Evolutionary conservation across 2,113 vertebrate species (phyloP).

Genomic region (Amphiprion ocellaris): DNA sequence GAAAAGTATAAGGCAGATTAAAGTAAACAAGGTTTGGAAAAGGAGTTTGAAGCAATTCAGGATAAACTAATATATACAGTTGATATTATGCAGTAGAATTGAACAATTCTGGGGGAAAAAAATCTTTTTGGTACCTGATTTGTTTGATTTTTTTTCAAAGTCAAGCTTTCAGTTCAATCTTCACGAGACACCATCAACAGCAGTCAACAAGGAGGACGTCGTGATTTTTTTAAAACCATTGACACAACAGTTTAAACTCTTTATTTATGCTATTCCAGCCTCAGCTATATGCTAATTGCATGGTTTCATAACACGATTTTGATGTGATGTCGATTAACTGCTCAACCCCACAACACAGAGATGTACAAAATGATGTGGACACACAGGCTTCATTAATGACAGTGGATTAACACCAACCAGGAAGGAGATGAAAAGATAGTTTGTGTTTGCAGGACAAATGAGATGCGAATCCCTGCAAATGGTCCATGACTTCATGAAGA

Average conservation of each 20-base stretch:
- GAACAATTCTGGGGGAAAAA: no score
- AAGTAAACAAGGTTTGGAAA: slow-evolving; percentile 1
- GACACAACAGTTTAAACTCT: no score
- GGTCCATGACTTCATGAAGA: background rate
- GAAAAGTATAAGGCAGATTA: slow-evolving; percentile 3
- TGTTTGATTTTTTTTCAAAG: no score
- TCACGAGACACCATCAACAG: no score
- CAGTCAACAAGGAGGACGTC: no score
- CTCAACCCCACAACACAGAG: background rate
- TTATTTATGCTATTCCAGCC: no score
- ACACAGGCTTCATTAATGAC: background rate
- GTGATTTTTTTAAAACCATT: no score
- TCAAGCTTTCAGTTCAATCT: no score
- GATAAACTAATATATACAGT: background rate
- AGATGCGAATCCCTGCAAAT: background rate
- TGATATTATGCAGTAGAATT: background rate
- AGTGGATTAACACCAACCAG: background rate
- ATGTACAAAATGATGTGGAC: background rate
- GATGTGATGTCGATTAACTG: no score
- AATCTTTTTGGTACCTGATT: no score
- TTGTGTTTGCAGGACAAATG: background rate
- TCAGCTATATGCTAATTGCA: no score
- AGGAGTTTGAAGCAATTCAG: slow-evolving; percentile 1
- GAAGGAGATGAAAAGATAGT: background rate
- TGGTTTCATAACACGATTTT: no score